Evolutionary conservation across 1,140 invertebrate species (phyloP), one percentile per base, ranked within the genome.

Genomic region (Drosophila nigrodunni): DNA sequence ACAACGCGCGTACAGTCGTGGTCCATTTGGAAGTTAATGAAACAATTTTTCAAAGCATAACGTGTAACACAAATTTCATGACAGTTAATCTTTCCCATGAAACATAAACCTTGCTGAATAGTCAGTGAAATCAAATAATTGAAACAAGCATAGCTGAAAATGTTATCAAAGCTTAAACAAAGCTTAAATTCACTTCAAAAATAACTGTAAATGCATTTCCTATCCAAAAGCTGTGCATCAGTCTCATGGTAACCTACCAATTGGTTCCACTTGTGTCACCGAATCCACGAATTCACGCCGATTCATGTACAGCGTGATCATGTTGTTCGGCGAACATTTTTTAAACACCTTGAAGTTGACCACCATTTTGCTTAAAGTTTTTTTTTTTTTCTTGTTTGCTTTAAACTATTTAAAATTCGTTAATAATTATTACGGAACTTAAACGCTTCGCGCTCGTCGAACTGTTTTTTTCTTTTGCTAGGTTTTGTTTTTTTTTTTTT

Each of bases 201-300:
- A 21, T 21, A 21, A 21, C 2, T 21, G 0, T 21, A 21, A 2
- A 21, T 2, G 18, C 2, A 21, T 21, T 21, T 21, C 0, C 25
- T 13, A 50, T 13, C 13, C 13, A 46, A 46, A 2, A 34, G n/a
- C 11, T 4, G 7, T 52, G 43, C 30, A 21, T 25, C 30, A 34
- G 7, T 13, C 15, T 34, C 0, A 15, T 43, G 2, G 21, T n/a
- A 39, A 93, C 95, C 93, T 93, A 98, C 97, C 98, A 78, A 99
- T 96, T 0, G 98, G 96, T 92, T 99, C 98, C 52, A 98, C 96
- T 50, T 96, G 96, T 0, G 96, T 96, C 21, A 99, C 95, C 87
- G 99, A 97, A 93, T 99, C 98, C 60, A 99, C 96, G 93, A 98
- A 99, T 92, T 99, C 98, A 81, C 98, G 94, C 93, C 99, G 98